Evolutionary conservation across 1,140 invertebrate species (phyloP).

Genomic region (Macrobrachium nipponense): DNA sequence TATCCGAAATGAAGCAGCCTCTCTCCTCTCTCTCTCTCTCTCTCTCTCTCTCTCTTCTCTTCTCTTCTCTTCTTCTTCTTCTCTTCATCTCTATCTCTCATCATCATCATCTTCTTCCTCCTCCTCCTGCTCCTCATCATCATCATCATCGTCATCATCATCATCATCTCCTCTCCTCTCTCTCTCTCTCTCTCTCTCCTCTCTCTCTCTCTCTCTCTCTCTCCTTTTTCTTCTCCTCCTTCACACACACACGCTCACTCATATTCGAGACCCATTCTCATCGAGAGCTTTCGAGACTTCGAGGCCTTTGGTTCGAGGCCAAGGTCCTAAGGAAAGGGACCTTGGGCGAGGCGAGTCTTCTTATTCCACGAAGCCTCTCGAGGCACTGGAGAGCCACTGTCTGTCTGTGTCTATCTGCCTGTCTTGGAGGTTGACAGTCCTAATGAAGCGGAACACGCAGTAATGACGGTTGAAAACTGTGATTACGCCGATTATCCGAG

Average conservation of each 20-base stretch:
- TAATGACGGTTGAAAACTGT: too few species aligned
- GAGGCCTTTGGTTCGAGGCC: too few species aligned
- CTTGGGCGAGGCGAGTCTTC: too few species aligned
- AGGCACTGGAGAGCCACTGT: neutral
- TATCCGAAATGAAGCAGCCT: neutral
- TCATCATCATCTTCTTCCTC: too few species aligned
- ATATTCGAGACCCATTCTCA: too few species aligned
- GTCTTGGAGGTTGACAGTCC: neutral
- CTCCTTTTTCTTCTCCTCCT: neutral
- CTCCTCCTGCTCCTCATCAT: too few species aligned
- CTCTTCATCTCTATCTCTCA: neutral
- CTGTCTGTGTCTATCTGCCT: conserved; percentile 10
- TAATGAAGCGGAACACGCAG: neutral
- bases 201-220: neutral
- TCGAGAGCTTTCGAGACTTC: too few species aligned
- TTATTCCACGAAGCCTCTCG: too few species aligned
- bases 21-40: neutral
- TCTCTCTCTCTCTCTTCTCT: neutral
- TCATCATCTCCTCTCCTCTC: neutral
- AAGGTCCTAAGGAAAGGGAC: too few species aligned
- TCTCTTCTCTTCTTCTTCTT: neutral
- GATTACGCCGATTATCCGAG: too few species aligned
- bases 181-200: neutral
- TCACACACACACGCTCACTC: neutral
- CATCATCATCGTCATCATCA: too few species aligned